Evolutionary conservation across 2,888 invertebrate species (phyloP), one percentile per base, ranked within the genome.

Genomic region (Sipha maydis): DNA sequence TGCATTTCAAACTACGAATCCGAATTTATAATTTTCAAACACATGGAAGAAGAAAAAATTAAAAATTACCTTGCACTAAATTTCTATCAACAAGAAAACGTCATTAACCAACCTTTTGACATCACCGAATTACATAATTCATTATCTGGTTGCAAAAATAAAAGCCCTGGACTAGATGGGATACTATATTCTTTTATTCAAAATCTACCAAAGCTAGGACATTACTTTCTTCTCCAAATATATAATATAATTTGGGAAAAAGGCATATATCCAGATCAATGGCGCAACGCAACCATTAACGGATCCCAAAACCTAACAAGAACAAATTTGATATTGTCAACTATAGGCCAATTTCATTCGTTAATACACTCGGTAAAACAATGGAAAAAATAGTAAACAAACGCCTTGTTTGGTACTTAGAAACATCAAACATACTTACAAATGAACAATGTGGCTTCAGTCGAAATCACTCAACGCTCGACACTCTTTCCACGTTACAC

Each of bases 21-120:
- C 9, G 67, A 67, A 11, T 84, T 84, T 28, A 3, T 76, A n/a
- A 56, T 61, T n/a, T 84, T 76, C 83, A 84, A 84, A 83, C 38
- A 54, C 31, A 83, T 31, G 11, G 8, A 17, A 34, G 54, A 83
- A 34, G 73, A 31, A 34, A 73, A 83, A 1, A 73, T 73, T 73
- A 83, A 4, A 73, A 83, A 31, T 34, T 34, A 83, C 28, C 73
- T 83, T 1, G 34, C 34, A 34, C 54, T 56, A 8, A 83, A 83
- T 34, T 54, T 83, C 3, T 17, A 83, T 17, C 25, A 73, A 11
- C 73, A 83, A 73, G 83, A 83, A 31, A 83, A 71, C 41, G 14
- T 0, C 8, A 9, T 83, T 0, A 73, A 83, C 28, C 71, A 31
- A 73, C 73, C 73, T 17, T 83, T 83, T 21, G 75, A 56, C 5